phyloP scores from a whole-genome alignment of 2,888 invertebrate species.

The Microctonus aethiopoides region DNA sequence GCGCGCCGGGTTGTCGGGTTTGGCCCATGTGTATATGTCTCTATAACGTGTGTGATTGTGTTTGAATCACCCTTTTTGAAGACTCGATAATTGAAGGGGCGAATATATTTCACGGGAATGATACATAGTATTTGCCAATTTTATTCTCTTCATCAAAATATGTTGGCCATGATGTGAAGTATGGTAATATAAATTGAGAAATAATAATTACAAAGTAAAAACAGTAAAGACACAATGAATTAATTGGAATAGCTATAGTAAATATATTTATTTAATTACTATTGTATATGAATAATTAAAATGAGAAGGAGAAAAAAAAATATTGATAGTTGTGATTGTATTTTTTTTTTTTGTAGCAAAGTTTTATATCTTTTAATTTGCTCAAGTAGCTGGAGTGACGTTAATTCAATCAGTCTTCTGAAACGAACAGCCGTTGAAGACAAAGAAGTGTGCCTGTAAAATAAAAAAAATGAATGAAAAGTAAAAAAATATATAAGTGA shows the following conservation, averaged over 20 bases:
- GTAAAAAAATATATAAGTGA: neutral
- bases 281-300: too few relatives aligned
- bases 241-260: too few relatives aligned
- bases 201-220: conserved; percentile 26
- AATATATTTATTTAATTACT: too few relatives aligned
- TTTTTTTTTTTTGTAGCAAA: neutral
- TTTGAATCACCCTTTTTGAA: conserved; percentile 28
- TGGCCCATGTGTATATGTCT: neutral
- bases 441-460: neutral
- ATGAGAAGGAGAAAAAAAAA: too few relatives aligned
- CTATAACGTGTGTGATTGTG: neutral
- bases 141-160: neutral
- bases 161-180: too few relatives aligned
- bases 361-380: conserved; percentile 18
- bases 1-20: neutral
- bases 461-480: neutral
- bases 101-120: conserved; percentile 35
- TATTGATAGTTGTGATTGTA: too few relatives aligned
- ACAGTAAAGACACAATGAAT: conserved; percentile 14
- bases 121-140: conserved; percentile 32
- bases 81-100: conserved; percentile 35
- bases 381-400: conserved; percentile 39
- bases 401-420: conserved; percentile 55
- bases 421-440: conserved; percentile 46
- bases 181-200: neutral